Conservation (phyloP, 2,888 invertebrate genomes). For the Chalcis sispes region DNA sequence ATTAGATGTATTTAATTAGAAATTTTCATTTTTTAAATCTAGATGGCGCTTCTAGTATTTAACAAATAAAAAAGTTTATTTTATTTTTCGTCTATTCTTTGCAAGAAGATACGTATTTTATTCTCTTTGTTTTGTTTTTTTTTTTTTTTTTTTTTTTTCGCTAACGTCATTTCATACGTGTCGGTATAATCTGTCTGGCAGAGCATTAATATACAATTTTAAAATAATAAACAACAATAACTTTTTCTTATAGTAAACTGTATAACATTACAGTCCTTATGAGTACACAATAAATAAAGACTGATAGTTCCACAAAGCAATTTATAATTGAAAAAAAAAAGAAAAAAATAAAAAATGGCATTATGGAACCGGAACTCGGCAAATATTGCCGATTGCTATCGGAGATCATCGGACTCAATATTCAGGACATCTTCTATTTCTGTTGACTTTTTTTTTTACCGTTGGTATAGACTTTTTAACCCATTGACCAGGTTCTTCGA, state of each 20-base stretch:
- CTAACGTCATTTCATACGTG: no score
- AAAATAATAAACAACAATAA: background rate
- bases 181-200: background rate
- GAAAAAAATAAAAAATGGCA: no score
- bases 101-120: background rate
- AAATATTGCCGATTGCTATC: conserved; percentile 10
- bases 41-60: conserved; percentile 21
- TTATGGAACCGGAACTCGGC: conserved; percentile 6
- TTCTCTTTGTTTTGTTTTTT: no score
- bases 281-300: conserved; percentile 46
- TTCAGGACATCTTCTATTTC: conserved; percentile 1
- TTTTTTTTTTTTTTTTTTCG: no score
- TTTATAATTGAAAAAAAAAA: background rate
- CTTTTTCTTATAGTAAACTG: background rate
- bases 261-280: conserved; percentile 14
- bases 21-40: conserved; percentile 14
- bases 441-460: conserved; percentile 8
- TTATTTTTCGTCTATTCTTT: background rate
- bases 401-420: conserved; percentile 7
- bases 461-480: conserved; percentile 8
- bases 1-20: background rate
- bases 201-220: background rate
- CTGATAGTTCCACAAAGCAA: conserved; percentile 5
- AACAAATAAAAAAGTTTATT: background rate
- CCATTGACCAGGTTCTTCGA: conserved; percentile 38